Conservation (phyloP, 2,113 vertebrate genomes). For the Vimba vimba region DNA sequence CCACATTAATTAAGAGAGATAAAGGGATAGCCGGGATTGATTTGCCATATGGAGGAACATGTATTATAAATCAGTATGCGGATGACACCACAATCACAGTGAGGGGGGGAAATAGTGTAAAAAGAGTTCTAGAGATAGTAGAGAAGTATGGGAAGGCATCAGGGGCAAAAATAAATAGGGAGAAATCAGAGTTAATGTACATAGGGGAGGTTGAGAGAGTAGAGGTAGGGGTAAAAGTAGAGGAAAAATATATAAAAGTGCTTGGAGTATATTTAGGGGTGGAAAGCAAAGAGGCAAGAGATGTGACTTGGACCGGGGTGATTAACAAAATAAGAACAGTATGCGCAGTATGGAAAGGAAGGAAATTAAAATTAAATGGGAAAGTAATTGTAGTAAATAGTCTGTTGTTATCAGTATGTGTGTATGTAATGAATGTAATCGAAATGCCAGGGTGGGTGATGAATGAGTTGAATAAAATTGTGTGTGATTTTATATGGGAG, state of each 20-base stretch:
- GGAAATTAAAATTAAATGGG: not conserved
- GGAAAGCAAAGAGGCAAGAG: not conserved
- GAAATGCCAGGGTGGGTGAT: not conserved
- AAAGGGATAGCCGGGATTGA: too few species aligned
- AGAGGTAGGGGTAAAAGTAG: too few species aligned
- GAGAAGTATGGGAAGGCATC: not conserved
- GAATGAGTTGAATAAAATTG: not conserved
- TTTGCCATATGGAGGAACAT: too few species aligned
- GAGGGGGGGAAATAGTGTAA: too few species aligned
- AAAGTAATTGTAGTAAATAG: not conserved
- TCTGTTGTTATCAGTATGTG: not conserved
- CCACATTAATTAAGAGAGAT: too few species aligned
- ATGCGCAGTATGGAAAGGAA: not conserved
- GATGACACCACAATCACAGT: too few species aligned
- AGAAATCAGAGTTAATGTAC: not conserved
- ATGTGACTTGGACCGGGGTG: not conserved
- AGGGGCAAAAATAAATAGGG: not conserved
- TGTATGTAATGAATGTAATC: not conserved
- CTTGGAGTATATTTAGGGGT: not conserved
- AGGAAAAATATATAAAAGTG: too few species aligned
- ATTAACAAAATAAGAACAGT: not conserved
- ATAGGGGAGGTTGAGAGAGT: not conserved
- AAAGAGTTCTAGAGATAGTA: too few species aligned
- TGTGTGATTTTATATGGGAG: not conserved
- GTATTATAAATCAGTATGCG: too few species aligned